These are phyloP conservation scores for Chrysina gloriosa DNA, from an alignment of 2,888 invertebrate genomes.

Conservation along the genomic window DNA sequence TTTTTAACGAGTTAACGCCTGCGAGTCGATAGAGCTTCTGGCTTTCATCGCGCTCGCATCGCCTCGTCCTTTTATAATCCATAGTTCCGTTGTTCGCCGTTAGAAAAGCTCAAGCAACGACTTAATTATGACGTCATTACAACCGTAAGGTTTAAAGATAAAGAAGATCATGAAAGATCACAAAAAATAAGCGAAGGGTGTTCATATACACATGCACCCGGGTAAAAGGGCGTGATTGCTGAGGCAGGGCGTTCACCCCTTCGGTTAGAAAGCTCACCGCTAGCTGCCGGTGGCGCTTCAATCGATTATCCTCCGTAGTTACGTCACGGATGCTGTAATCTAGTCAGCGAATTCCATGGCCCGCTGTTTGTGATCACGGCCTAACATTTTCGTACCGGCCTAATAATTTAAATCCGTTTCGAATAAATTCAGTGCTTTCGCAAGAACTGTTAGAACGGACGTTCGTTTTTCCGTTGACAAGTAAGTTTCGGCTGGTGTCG, in stretches of 20 bases:
- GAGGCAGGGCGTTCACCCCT: constrained; percentile 63
- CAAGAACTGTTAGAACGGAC: constrained; percentile 3
- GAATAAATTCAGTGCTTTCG: constrained; percentile 14
- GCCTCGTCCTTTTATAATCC: neutral
- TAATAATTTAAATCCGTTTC: constrained; percentile 19
- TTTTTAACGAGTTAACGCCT: constrained; percentile 29
- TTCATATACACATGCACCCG: constrained; percentile 48
- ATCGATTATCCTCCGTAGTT: constrained; percentile 64
- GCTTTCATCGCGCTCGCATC: neutral
- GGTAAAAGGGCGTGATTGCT: constrained; percentile 57
- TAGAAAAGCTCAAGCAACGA: constrained; percentile 1
- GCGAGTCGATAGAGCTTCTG: constrained; percentile 35
- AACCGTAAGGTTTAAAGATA: constrained; percentile 35
- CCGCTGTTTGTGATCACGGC: constrained; percentile 55
- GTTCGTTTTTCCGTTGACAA: constrained; percentile 11
- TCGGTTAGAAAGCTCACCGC: constrained; percentile 57
- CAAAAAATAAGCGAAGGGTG: constrained; percentile 13
- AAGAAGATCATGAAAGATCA: constrained; percentile 36
- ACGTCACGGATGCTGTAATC: constrained; percentile 65
- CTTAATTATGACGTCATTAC: constrained; percentile 22
- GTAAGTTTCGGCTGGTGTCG: constrained; percentile 1
- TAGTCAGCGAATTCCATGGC: constrained; percentile 56
- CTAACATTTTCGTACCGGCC: constrained; percentile 41
- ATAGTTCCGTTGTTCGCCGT: constrained; percentile 8
- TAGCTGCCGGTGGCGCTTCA: constrained; percentile 61